These are phyloP conservation scores for Sisyra nigra DNA, from an alignment of 2,888 invertebrate genomes.

Conservation along the genomic window DNA sequence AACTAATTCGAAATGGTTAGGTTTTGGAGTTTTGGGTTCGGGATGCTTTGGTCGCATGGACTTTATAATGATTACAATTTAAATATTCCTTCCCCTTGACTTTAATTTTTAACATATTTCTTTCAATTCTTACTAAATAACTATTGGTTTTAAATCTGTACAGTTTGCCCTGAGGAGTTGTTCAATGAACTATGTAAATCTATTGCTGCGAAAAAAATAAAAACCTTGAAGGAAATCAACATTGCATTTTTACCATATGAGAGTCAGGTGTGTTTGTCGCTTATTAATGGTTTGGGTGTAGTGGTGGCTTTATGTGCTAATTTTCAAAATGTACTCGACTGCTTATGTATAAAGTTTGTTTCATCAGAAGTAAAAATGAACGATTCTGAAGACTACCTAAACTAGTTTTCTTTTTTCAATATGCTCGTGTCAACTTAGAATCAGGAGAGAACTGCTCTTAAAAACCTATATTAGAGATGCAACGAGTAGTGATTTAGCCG, in stretches of 20 bases:
- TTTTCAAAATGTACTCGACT: too few relatives aligned
- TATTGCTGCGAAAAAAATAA: conserved; percentile 84
- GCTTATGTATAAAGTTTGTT: too few relatives aligned
- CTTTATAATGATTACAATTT: background rate
- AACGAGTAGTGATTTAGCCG: too few relatives aligned
- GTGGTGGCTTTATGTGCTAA: too few relatives aligned
- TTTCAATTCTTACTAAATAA: background rate
- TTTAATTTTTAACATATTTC: too few relatives aligned
- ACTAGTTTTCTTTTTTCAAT: too few relatives aligned
- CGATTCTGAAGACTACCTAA: too few relatives aligned
- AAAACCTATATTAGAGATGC: too few relatives aligned
- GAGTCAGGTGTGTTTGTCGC: conserved; percentile 61
- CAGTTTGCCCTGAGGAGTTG: conserved; percentile 91
- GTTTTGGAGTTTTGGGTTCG: conserved; percentile 1
- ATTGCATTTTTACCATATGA: conserved; percentile 97
- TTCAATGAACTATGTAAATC: conserved; percentile 97
- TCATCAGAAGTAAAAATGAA: too few relatives aligned
- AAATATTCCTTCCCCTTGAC: background rate
- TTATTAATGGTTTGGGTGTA: background rate
- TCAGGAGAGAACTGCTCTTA: too few relatives aligned
- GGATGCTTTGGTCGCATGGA: conserved; percentile 5
- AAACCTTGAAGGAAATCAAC: conserved; percentile 97
- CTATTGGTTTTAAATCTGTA: background rate
- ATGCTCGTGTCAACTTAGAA: too few relatives aligned
- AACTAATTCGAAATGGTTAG: conserved; percentile 11